These are phyloP conservation scores for Tympanoctomys barrerae DNA, from an alignment of 2,797 vertebrate genomes.

Conservation along the genomic window DNA sequence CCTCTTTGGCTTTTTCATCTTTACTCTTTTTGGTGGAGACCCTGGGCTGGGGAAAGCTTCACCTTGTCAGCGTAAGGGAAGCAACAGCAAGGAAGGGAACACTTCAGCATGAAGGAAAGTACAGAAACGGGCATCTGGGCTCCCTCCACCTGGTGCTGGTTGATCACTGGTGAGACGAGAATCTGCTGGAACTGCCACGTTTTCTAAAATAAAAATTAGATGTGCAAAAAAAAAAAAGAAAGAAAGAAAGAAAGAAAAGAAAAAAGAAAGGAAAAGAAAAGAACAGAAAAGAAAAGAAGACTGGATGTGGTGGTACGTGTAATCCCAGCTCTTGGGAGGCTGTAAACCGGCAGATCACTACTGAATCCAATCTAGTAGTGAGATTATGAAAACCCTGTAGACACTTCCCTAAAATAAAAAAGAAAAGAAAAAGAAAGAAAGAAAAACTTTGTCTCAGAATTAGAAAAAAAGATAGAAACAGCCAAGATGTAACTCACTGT, in stretches of 20 bases:
- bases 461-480: not conserved
- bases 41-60: not conserved
- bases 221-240: no score
- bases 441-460: not conserved
- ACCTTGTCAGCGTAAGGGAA: not conserved
- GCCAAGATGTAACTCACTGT: not conserved
- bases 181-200: not conserved
- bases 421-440: no score
- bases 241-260: no score
- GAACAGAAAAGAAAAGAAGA: no score
- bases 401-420: no score
- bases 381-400: no score
- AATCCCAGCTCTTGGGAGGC: no score
- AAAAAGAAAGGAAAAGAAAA: no score
- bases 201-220: not conserved
- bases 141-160: not conserved
- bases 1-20: not conserved
- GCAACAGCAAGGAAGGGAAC: not conserved
- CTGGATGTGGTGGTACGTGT: no score
- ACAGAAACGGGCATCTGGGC: rapidly evolving
- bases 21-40: slow-evolving; percentile 9
- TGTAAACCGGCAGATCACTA: no score
- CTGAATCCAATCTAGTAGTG: no score
- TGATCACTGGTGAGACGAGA: not conserved
- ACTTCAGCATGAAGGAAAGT: not conserved